phyloP scores from a whole-genome alignment of 2,797 vertebrate species.

The Amblyopsis hoosieri region DNA sequence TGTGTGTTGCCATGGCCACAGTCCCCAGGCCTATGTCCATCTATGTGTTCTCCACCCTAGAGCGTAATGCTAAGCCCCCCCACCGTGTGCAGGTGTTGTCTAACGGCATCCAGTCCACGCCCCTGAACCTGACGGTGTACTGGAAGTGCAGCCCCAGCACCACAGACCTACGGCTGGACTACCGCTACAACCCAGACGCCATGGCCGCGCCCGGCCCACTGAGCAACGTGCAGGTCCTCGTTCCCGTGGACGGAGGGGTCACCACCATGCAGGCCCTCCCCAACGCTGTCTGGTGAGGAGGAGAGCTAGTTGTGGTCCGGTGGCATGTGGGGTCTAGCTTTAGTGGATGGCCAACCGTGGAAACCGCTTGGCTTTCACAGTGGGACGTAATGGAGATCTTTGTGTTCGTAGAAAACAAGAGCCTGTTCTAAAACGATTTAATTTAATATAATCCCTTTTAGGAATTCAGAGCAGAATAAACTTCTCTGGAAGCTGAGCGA shows the following conservation, averaged over 20 bases:
- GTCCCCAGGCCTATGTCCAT: background rate
- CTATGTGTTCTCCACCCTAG: background rate
- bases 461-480: constrained; percentile 95
- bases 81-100: constrained; percentile 84
- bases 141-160: constrained; percentile 90
- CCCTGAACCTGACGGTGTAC: constrained; percentile 94
- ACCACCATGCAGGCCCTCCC: constrained; percentile 93
- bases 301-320: background rate
- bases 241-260: constrained; percentile 92
- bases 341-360: background rate
- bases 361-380: background rate
- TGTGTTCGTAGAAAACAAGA: background rate
- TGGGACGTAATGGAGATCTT: too few species aligned
- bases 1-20: too few species aligned
- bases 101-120: constrained; percentile 95
- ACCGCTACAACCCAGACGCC: constrained; percentile 94
- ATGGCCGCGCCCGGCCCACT: constrained; percentile 86
- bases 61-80: constrained; percentile 13
- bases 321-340: too few species aligned
- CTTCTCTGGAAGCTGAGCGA: constrained; percentile 92
- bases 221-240: constrained; percentile 88
- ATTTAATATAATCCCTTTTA: constrained; percentile 55
- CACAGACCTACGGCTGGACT: constrained; percentile 94
- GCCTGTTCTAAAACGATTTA: background rate
- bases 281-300: constrained; percentile 87